Evolutionary conservation across 1,140 invertebrate genomes (phyloP), one percentile per base, ranked within the genome.

Genomic region (Luehdorfia chinensis): DNA sequence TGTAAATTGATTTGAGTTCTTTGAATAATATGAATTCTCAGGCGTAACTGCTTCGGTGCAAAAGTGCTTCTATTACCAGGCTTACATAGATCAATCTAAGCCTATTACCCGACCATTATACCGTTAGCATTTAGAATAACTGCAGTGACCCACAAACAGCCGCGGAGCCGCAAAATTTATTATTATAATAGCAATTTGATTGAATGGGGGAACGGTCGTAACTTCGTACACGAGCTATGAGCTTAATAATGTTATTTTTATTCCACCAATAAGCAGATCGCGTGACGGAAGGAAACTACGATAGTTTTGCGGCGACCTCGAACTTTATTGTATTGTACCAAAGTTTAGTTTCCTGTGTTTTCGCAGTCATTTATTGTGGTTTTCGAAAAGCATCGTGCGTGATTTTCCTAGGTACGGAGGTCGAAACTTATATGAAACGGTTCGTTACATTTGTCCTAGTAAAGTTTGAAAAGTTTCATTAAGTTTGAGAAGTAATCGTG

Each of bases 201-300:
- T 43, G 39, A 43, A 43, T 43, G 39, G 27, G 19, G n/a, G 21
- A 27, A 11, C 32, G 15, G 18, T 25, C 48, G 39, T 50, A 50
- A 44, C 32, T 51, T 33, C 28, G 39, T 28, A 34, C n/a, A n/a
- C 45, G 39, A 28, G 36, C 36, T 33, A 19, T 39, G 30, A 31
- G 16, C 47, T 50, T 53, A 58, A 50, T 64, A 61, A 61, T 55
- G 53, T 50, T 52, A 54, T 57, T 62, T 57, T 56, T 62, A 62
- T 57, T 51, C 50, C 32, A 39, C 47, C 59, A 59, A 65, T 60
- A 61, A 58, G 53, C 39, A 48, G 30, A 63, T 66, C 54, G 64
- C 64, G 64, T 66, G 64, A 57, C 59, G 45, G 28, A 39, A 12
- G 50, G 47, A 51, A 58, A 44, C 49, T 45, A 50, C 44, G 48